A percentile compares a stretch with the other conserved stretches of the same genome.
phyloP scores from a whole-genome alignment of 2,113 vertebrate species.

The Limnothrissa miodon region DNA sequence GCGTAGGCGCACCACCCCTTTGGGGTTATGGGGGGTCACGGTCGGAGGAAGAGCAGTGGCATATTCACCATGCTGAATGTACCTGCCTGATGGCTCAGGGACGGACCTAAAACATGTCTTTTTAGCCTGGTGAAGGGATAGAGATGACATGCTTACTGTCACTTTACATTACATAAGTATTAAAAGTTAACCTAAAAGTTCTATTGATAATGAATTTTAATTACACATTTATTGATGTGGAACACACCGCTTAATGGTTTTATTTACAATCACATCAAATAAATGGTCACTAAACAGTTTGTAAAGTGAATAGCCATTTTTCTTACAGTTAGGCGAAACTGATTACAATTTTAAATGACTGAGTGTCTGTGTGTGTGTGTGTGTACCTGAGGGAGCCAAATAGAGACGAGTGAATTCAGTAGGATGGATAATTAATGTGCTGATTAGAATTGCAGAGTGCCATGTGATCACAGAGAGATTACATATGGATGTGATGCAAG shows the following conservation, averaged over 20 bases:
- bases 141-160: not conserved
- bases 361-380: not conserved
- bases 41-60: not conserved
- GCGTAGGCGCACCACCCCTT: not conserved
- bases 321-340: not conserved
- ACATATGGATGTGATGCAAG: not conserved
- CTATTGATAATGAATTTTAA: not conserved
- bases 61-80: not conserved
- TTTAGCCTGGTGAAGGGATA: not conserved
- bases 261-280: not conserved
- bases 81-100: not conserved
- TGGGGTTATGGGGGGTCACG: not conserved
- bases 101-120: not conserved
- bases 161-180: not conserved
- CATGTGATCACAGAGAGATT: not conserved
- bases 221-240: too few species aligned
- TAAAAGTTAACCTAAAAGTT: not conserved
- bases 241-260: not conserved
- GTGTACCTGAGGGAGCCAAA: slow-evolving; percentile 24
- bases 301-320: not conserved
- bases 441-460: slow-evolving; percentile 33
- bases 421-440: slow-evolving; percentile 28
- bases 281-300: not conserved
- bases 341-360: slow-evolving; percentile 7
- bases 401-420: slow-evolving; percentile 22